Percentiles rank a stretch among this genome's conserved stretches.
These are phyloP conservation scores for Salticus scenicus DNA, from an alignment of 2,888 invertebrate genomes.

Conservation along the genomic window DNA sequence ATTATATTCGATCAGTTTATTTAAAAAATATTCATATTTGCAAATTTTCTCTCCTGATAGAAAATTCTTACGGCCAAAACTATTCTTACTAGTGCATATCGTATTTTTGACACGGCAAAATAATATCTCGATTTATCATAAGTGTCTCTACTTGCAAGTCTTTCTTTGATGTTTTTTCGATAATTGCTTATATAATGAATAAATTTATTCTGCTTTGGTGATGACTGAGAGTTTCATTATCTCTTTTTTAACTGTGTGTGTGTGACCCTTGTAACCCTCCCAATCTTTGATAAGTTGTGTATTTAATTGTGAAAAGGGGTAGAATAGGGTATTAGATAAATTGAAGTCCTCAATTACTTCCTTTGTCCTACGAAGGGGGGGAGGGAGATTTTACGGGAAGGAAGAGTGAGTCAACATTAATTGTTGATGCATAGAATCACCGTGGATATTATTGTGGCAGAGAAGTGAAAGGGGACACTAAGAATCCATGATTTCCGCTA, in stretches of 20 bases:
- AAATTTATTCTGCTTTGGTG: not conserved
- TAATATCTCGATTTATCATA: too few relatives aligned
- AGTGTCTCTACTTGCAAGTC: too few relatives aligned
- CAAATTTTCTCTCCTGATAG: too few relatives aligned
- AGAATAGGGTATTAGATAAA: slow-evolving; percentile 25
- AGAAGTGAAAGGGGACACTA: slow-evolving; percentile 9
- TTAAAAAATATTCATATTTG: too few relatives aligned
- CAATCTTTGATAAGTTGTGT: slow-evolving; percentile 27
- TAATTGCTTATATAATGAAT: not conserved
- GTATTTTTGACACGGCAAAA: too few relatives aligned
- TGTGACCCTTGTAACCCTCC: slow-evolving; percentile 6
- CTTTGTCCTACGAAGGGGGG: slow-evolving; percentile 16
- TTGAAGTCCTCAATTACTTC: slow-evolving; percentile 44
- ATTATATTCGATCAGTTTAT: too few relatives aligned
- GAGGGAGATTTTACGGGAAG: slow-evolving; percentile 21
- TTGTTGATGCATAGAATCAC: slow-evolving; percentile 42
- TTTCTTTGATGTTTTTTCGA: too few relatives aligned
- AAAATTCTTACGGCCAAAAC: too few relatives aligned
- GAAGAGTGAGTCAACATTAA: slow-evolving; percentile 54
- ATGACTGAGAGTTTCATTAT: slow-evolving; percentile 39
- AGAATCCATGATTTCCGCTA: slow-evolving; percentile 8
- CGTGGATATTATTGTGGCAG: slow-evolving; percentile 1
- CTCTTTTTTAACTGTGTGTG: slow-evolving; percentile 16
- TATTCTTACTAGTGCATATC: too few relatives aligned
- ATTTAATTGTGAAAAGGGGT: slow-evolving; percentile 35